Base-by-base conservation (phyloP, 2,113 vertebrate genomes). In the Myanophis thanlyinensis region DNA sequence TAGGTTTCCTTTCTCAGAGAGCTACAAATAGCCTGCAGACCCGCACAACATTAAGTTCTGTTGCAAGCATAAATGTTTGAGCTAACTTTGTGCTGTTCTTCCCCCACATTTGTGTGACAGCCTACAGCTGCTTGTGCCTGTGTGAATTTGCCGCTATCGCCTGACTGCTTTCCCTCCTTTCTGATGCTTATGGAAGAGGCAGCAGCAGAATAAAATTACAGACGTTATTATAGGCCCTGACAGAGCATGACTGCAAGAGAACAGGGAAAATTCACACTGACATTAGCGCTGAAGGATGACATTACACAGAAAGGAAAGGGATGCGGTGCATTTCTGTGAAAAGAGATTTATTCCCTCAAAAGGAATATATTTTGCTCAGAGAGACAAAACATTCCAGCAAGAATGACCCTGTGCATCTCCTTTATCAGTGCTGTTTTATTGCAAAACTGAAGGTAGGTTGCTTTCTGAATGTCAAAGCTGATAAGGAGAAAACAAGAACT, bases 231-330 rank as follows among this genome's bases (percentile, higher is more conserved):
- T 94, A 85, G 94, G 48, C 89, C 4, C 67, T 96, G 95, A 84
- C 95, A 96, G 95, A 95, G 94, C 94, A 91, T 92, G 85, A 67
- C 92, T 91, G 85, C 89, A 95, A 91, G 94, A 86, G 94, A 62
- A 92, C 86, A 94, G 94, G 94, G 92, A 88, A 93, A 95, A 67
- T 87, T 93, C 95, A 80, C 88, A 88, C 0, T 89, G 35, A 91
- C 87, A 52, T 13, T 46, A 53, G 73, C 35, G 51, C 22, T 27
- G 87, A 20, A 85, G 54, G 93, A 86, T 92, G 67, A 90, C 90
- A 12, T 47, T 93, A 89, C 73, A 0, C 44, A 94, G 93, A 49
- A n/a, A 27, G 9, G 54, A 90, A 91, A 90, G 87, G 40, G 53
- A 90, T 46, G 73, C 62, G 92, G 46, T 95, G 3, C 89, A 85